Evolutionary conservation across 2,888 invertebrate genomes (phyloP).

Genomic region (Myopa testacea): DNA sequence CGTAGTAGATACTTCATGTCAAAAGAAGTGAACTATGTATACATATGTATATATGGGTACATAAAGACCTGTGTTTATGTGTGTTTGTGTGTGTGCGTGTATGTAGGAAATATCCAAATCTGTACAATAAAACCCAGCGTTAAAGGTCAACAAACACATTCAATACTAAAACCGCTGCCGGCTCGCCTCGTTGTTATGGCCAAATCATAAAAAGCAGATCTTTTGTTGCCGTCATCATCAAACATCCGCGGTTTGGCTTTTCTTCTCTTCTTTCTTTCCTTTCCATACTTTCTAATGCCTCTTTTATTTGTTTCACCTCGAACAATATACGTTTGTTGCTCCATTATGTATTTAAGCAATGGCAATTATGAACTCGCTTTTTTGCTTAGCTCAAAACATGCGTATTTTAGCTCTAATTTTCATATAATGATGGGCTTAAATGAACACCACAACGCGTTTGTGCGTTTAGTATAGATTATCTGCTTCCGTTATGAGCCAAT

Average conservation of each 20-base stretch:
- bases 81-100: slow-evolving; percentile 35
- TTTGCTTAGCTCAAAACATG: background rate
- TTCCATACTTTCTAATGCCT: background rate
- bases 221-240: background rate
- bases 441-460: background rate
- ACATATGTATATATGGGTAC: background rate
- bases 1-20: too few species aligned
- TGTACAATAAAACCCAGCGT: background rate
- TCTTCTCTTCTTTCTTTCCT: background rate
- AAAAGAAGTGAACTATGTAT: background rate
- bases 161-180: background rate
- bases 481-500: too few species aligned
- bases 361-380: background rate
- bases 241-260: background rate
- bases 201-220: slow-evolving; percentile 2
- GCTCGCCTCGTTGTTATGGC: background rate
- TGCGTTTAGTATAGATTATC: too few species aligned
- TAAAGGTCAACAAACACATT: slow-evolving; percentile 10
- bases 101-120: slow-evolving; percentile 24
- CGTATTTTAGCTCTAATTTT: background rate
- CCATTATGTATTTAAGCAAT: too few species aligned
- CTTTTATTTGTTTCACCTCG: background rate
- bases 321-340: background rate
- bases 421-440: background rate
- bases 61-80: background rate